Percentiles rank a stretch among this genome's conserved stretches.
These are phyloP conservation scores for Leptopilina drosophilae DNA, from an alignment of 2,888 invertebrate species.

Conservation along the genomic window DNA sequence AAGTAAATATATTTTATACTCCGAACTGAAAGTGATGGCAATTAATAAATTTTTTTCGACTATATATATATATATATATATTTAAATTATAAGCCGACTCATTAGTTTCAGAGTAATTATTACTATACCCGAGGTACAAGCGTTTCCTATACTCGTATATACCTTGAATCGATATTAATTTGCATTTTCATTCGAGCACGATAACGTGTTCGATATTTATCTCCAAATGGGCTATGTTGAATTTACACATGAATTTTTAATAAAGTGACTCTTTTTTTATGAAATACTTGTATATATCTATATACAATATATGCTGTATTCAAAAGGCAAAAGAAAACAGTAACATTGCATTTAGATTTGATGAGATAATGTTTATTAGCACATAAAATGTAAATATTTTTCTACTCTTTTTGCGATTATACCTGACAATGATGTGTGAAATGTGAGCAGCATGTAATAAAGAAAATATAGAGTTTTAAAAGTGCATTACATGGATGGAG, in stretches of 20 bases:
- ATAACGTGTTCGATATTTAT: slow-evolving; percentile 18
- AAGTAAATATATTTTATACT: background rate
- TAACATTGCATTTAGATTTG: background rate
- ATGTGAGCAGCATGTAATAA: background rate
- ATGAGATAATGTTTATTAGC: too few species aligned
- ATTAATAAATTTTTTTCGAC: background rate
- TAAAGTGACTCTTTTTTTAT: background rate
- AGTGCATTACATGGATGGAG: background rate
- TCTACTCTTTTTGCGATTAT: too few species aligned
- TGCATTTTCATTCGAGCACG: slow-evolving; percentile 35
- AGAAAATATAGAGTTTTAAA: background rate
- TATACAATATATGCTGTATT: background rate
- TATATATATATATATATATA: too few species aligned
- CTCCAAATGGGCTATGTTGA: background rate
- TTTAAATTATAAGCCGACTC: background rate
- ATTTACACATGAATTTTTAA: slow-evolving; percentile 5
- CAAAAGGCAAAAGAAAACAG: background rate
- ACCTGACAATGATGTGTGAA: too few species aligned
- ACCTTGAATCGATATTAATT: slow-evolving; percentile 21
- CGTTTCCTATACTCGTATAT: background rate
- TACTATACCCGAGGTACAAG: background rate
- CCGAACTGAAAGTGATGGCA: background rate
- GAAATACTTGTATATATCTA: background rate
- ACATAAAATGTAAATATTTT: too few species aligned
- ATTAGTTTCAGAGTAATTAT: slow-evolving; percentile 10